phyloP scores from a whole-genome alignment of 2,888 invertebrate genomes.

The Sialis lutaria region DNA sequence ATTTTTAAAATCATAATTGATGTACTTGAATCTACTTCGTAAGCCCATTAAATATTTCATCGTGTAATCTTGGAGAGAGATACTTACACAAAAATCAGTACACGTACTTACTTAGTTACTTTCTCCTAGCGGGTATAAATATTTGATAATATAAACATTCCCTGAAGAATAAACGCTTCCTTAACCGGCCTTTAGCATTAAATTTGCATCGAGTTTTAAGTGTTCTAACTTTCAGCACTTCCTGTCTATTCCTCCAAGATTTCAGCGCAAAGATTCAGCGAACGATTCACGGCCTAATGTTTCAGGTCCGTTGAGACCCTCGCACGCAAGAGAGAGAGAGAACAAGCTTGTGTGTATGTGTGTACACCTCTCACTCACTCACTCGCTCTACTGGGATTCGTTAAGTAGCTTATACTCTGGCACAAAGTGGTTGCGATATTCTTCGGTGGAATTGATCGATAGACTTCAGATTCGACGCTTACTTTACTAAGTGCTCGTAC shows the following conservation, averaged over 20 bases:
- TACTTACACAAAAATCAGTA: too few relatives aligned
- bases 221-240: constrained; percentile 15
- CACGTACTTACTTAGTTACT: too few relatives aligned
- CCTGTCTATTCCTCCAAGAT: constrained; percentile 7
- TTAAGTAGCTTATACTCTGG: constrained; percentile 7
- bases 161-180: constrained; percentile 3
- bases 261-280: constrained; percentile 1
- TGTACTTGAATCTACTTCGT: too few relatives aligned
- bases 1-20: too few relatives aligned
- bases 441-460: constrained; percentile 5
- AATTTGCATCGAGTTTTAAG: constrained; percentile 29
- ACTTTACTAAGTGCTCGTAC: too few relatives aligned
- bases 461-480: not conserved
- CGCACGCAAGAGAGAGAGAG: too few relatives aligned
- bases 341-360: not conserved
- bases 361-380: not conserved
- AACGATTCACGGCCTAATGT: constrained; percentile 5
- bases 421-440: constrained; percentile 7
- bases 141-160: constrained; percentile 5
- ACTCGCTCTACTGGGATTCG: constrained; percentile 1
- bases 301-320: not conserved
- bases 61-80: too few relatives aligned
- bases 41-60: too few relatives aligned
- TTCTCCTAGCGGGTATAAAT: not conserved
- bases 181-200: constrained; percentile 21